Base-by-base conservation (phyloP, 1,140 invertebrate species). In the Drosophila azteca region DNA sequence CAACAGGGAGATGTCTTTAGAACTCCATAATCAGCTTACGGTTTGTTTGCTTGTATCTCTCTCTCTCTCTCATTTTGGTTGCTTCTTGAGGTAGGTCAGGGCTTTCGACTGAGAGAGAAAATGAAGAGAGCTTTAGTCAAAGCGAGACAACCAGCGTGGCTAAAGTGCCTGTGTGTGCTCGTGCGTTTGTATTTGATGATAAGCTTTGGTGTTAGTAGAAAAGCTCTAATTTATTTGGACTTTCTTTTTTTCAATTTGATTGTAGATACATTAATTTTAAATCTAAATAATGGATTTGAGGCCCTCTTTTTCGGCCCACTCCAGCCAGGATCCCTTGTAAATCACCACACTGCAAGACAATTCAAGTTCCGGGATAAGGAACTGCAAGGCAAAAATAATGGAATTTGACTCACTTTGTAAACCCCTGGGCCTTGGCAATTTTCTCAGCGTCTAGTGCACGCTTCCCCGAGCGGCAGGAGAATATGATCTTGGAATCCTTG, bases 321-420 rank as follows among this genome's bases (percentile, higher is more conserved):
- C 77, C 94, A 95, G 92, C 96, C 97, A 93, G 95, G 97, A 94
- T 95, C 98, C 93, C 95, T 96, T 79, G 97, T 98, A 92, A 95
- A 97, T 93, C 95, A 96, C 91, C 95, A 93, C 93, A 95, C 97
- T 98, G 92, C 66, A 95, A 94, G 24, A 17, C 6, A 74, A 87
- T 85, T 0, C 3, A 39, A 39, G 3, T 39, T 39, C 11, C 4
- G 35, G 3, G 11, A 13, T 39, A 11, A 22, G 29, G 9, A 29
- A 22, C 11, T 46, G 7, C 24, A 24, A 5, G 20, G n/a, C 0
- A 29, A 8, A 8, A 17, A 20, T 29, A 8, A 31, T 11, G 0
- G 2, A 41, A 46, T 6, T n/a, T 0, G 45, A 71, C 64, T 79
- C 82, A 94, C 93, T 93, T 94, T 44, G 67, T 72, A 69, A 90